Base-by-base conservation (phyloP, 2,797 vertebrate species). In the Sylvia borin region DNA sequence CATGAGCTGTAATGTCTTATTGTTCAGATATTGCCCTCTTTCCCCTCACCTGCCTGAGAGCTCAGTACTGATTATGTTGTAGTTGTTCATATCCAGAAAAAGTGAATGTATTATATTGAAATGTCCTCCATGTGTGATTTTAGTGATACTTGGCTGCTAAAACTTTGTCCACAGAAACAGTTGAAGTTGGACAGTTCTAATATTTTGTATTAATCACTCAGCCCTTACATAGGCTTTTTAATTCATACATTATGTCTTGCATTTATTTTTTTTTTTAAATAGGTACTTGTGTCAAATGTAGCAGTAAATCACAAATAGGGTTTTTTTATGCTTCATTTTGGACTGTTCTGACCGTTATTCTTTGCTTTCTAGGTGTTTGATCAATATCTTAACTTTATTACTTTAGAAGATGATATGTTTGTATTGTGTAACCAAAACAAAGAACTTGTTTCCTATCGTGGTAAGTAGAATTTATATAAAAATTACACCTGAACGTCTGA, bases 351-450 rank as follows among this genome's bases (percentile, higher is more conserved):
- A 97, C 57, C 6, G 4, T 76, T 88, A 31, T 88, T 84, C 16
- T 25, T 95, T 95, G 21, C 32, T 94, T 92, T 97, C 48, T 93
- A 99, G 99, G 99, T 99, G 90, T 99, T 99, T 92, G 99, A 99
- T 97, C 99, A 99, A 43, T 99, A 99, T 97, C 98, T 99, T 95
- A 99, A 99, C 98, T 99, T 99, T 97, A 99, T 99, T 98, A 99
- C 99, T 85, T 98, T 99, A 96, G 99, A 99, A 97, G 99, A 99
- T 96, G 99, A 99, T 97, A 99, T 99, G 99, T 99, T 99, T 80
- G 97, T 99, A 78, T 98, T 99, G 90, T 99, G 99, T 97, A 99
- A 99, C 97, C 99, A 99, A 96, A 99, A 99, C 97, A 99, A 99
- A 96, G 99, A 99, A 91, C 98, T 99, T 94, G 98, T 99, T 97